Conservation (phyloP, 2,888 invertebrate species). For the Sphaerolaimus hirsutus region DNA sequence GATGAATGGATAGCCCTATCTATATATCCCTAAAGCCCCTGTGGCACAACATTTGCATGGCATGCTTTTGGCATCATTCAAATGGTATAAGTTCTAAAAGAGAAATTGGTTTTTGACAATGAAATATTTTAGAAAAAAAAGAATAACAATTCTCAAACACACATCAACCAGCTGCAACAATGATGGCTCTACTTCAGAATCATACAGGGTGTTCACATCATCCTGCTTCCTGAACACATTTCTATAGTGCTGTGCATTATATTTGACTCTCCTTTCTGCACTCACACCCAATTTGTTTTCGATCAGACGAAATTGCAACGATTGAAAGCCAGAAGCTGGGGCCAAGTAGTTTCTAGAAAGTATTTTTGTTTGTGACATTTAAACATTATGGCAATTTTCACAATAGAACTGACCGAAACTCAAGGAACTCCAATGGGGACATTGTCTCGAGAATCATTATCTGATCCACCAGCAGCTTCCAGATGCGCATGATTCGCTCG, state of each 20-base stretch:
- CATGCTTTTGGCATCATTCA: too few species aligned
- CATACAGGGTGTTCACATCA: slow-evolving; percentile 35
- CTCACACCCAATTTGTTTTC: slow-evolving; percentile 63
- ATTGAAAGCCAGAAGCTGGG: slow-evolving; percentile 92
- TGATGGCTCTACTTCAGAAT: slow-evolving; percentile 59
- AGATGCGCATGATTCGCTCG: slow-evolving; percentile 66
- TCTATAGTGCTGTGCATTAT: slow-evolving; percentile 59
- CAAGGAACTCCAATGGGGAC: slow-evolving; percentile 95
- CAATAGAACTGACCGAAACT: slow-evolving; percentile 39
- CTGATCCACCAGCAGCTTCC: slow-evolving; percentile 74
- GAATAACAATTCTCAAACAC: slow-evolving; percentile 2
- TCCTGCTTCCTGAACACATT: slow-evolving; percentile 41
- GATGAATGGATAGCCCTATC: too few species aligned
- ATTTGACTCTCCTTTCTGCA: slow-evolving; percentile 62
- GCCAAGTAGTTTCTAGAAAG: slow-evolving; percentile 49
- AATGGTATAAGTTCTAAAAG: too few species aligned
- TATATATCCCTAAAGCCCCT: too few species aligned
- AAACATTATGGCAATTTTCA: background rate
- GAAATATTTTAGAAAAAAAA: background rate
- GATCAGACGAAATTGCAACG: slow-evolving; percentile 67
- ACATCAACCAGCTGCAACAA: slow-evolving; percentile 56
- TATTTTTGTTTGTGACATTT: background rate
- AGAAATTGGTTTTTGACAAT: too few species aligned
- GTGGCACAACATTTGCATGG: too few species aligned
- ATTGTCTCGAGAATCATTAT: slow-evolving; percentile 91